These are phyloP conservation scores for Globodera rostochiensis DNA, from an alignment of 1,140 invertebrate species.

Conservation along the genomic window DNA sequence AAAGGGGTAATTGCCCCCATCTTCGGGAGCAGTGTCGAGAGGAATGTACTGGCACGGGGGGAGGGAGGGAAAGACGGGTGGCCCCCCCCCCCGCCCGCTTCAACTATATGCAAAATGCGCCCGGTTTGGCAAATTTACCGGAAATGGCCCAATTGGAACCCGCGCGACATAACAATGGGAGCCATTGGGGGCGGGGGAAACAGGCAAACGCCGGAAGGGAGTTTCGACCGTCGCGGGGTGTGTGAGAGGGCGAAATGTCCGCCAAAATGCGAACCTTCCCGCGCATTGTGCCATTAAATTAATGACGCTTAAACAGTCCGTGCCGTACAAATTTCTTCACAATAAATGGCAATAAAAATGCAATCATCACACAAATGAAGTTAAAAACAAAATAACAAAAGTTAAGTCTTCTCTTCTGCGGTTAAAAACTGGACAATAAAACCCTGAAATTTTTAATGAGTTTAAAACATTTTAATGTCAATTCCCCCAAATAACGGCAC, in stretches of 20 bases:
- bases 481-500: conserved; percentile 4
- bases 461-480: neutral
- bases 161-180: neutral
- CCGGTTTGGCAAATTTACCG: neutral
- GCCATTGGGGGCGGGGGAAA: neutral
- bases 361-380: neutral
- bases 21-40: neutral
- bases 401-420: neutral
- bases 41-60: no score
- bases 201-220: neutral
- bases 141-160: neutral
- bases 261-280: no score
- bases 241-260: no score
- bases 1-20: conserved; percentile 14
- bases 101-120: no score
- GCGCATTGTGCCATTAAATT: no score
- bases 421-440: conserved; percentile 27
- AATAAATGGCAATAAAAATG: conserved; percentile 7
- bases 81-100: no score
- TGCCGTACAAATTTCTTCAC: neutral
- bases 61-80: neutral
- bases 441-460: neutral
- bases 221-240: neutral
- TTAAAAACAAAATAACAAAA: conserved; percentile 7
- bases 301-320: no score